Base-by-base conservation (phyloP, 2,797 vertebrate genomes). In the Cuniculus paca region DNA sequence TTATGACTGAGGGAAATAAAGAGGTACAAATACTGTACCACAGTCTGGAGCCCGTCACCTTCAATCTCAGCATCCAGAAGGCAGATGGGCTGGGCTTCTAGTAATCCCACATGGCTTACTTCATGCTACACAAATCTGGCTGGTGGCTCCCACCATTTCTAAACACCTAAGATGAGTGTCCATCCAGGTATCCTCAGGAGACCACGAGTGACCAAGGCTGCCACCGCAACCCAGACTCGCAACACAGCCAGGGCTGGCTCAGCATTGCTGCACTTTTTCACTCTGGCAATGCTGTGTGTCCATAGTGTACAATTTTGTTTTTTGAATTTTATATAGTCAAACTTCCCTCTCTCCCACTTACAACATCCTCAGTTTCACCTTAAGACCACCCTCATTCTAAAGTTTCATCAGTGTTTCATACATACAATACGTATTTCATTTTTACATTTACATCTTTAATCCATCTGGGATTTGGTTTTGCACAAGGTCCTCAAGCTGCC, bases 361-460 rank as follows among this genome's bases (percentile, higher is more conserved):
- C 1, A 88, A 28, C 12, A 36, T 24, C 61, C 34, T 63, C 8
- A 22, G 22, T 77, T 77, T 77, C 83, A 11, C 74, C 68, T 39
- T 70, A 86, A 88, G 60, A 63, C 19, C 6, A 42, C 42, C 34
- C 3, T 83, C 39, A 83, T 74, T 88, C 52, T 93, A 60, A 86
- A 85, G 52, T 74, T 86, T 93, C 80, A 80, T 1, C 92, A 92
- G 6, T 54, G 88, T 52, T 63, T 81, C 14, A 52, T 89, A 85
- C 45, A 34, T 31, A 54, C 17, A 54, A 16, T 54, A 54, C n/a
- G 50, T 52, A 90, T 88, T 87, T 85, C 9, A 70, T 90, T 88
- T 88, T 89, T 70, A 96, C 65, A 79, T 63, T 84, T 90, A 92
- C 90, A 80, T 87, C n/a, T 89, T 85, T 81, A 48, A 72, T 54